A percentile compares a stretch with the other conserved stretches of the same genome.
phyloP scores from a whole-genome alignment of 2,113 vertebrate species.

The Struthio camelus region DNA sequence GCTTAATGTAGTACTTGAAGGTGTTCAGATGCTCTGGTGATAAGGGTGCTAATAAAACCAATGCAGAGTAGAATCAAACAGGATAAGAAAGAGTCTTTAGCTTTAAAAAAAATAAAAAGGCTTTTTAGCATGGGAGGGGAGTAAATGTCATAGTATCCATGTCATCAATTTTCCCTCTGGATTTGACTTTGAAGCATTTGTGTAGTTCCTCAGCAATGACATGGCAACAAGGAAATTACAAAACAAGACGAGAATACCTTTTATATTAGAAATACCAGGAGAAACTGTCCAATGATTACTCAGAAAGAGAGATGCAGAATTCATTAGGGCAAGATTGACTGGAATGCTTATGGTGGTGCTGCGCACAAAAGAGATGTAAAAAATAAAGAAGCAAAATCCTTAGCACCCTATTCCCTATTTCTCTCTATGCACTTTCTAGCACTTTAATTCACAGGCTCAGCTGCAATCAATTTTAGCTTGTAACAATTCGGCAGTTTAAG shows the following conservation, averaged over 20 bases:
- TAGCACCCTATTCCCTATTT: neutral
- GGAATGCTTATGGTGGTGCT: neutral
- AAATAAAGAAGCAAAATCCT: neutral
- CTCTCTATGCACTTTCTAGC: neutral
- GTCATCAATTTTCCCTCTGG: slow-evolving; percentile 3
- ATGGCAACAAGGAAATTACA: neutral
- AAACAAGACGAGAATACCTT: neutral
- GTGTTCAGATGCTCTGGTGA: slow-evolving; percentile 48
- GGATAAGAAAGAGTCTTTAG: neutral
- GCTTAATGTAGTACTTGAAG: slow-evolving; percentile 43
- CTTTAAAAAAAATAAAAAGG: slow-evolving; percentile 3
- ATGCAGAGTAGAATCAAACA: neutral
- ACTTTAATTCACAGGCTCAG: slow-evolving; percentile 20
- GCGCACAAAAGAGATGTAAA: neutral
- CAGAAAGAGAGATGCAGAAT: neutral
- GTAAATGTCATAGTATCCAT: neutral
- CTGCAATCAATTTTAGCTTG: slow-evolving; percentile 65
- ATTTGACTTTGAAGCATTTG: slow-evolving; percentile 10
- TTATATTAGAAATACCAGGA: slow-evolving; percentile 1
- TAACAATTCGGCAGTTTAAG: slow-evolving; percentile 58
- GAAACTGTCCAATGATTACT: neutral
- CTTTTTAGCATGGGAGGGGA: neutral
- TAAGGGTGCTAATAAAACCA: slow-evolving; percentile 36
- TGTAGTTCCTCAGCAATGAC: slow-evolving; percentile 1
- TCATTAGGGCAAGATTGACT: slow-evolving; percentile 6